Base-by-base conservation (phyloP, 2,113 vertebrate genomes). In the Mohoua ochrocephala region DNA sequence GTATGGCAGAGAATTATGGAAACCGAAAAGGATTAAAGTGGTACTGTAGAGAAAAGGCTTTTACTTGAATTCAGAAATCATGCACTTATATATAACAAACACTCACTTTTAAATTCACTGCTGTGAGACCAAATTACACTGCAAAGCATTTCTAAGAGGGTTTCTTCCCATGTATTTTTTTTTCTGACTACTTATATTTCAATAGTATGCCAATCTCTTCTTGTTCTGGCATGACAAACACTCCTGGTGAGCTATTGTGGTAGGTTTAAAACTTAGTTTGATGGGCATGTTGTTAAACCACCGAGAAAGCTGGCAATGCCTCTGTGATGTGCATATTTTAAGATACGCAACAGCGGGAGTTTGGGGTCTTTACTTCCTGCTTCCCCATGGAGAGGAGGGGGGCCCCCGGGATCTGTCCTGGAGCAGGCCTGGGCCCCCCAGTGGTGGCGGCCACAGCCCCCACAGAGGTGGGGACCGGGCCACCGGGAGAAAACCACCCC, bases 161-260 rank as follows among this genome's bases (percentile, higher is more conserved):
- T 4, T 37, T 78, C 52, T 22, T 0, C 10, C 2, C 9, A 11
- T 14, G 4, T 1, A 2, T n/a, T 60, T 64, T 83, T n/a, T n/a
- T 80, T 85, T 16, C 11, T 52, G 24, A 35, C 21, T 65, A 6
- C 10, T 87, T 49, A 2, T 6, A 22, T 69, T 61, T 59, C 10
- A 20, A 3, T 13, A 74, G 27, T 41, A 20, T 54, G 47, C 15
- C 53, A 60, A 2, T 13, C 14, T n/a, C 14, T 54, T 33, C 57
- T 12, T 61, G 22, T 45, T 68, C 33, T 59, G 53, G 24, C 82
- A 44, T 35, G 39, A 30, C 31, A 42, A 42, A 26, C 15, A 11
- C 13, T 22, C 31, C 17, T 23, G n/a, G 37, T 67, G 74, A 87
- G 33, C 56, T 69, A 35, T 64, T 75, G n/a, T n/a, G n/a, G n/a